Evolutionary conservation across 2,113 vertebrate genomes (phyloP), one percentile per base, ranked within the genome.

Genomic region (Pterocles orientalis): DNA sequence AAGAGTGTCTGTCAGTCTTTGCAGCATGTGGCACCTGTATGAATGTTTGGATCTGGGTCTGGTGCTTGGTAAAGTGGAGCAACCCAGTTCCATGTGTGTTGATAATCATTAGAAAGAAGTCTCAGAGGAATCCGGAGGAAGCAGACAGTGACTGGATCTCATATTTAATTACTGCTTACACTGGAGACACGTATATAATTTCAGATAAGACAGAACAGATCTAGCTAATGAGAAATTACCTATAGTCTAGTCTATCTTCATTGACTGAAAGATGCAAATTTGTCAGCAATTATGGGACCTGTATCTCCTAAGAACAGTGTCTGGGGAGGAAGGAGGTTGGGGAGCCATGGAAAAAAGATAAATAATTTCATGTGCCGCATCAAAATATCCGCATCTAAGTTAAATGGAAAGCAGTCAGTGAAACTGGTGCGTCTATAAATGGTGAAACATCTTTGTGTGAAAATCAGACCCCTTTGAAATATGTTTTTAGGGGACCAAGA

Each of bases 91-190:
- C 31, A 16, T 7, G 3, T 18, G 29, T 12, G 36, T 72, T n/a
- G 33, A 34, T 50, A 84, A 71, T 28, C 33, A 51, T 78, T 81
- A 60, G 60, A 51, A 92, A 86, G 36, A 86, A 34, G 9, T 56
- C 65, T 86, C 26, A 19, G 64, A 78, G 72, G 76, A 93, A 86
- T 86, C 77, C 64, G 57, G 53, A 91, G 86, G 79, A 60, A 96
- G 61, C 36, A 47, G 54, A 58, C 19, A 73, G 24, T 47, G 17
- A 29, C 19, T 34, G 61, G 29, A 56, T 57, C 56, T 78, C 36
- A 6, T 62, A 8, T 62, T 85, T 91, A 91, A 80, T 90, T 92
- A n/a, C 41, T 70, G 41, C 82, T 94, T 64, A 51, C 5, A 12
- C 34, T 57, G 50, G 73, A 58, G 50, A 23, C 8, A 7, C 2